Base-by-base conservation (phyloP, 2,797 vertebrate genomes). In the Brotula barbata region DNA sequence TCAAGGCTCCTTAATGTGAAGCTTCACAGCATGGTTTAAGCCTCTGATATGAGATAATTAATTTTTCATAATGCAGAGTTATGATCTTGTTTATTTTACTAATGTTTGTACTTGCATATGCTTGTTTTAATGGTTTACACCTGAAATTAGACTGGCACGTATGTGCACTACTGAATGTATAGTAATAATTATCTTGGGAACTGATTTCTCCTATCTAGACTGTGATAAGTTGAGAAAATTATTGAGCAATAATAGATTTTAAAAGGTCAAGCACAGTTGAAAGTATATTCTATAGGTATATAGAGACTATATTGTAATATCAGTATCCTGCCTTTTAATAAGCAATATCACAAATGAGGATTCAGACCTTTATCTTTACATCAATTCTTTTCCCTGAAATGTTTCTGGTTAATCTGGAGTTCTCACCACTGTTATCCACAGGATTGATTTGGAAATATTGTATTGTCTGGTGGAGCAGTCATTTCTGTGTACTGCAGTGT, bases 191-290 rank as follows among this genome's bases (percentile, higher is more conserved):
- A 39, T 39, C 25, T 23, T 17, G 34, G 45, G 53, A 58, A 34
- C 17, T 13, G 25, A 16, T 25, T 33, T 57, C 40, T 17, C 22
- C 31, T 20, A 42, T 43, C 19, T 45, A 48, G 37, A 14, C 34
- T 36, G 9, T 11, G 34, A 7, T 10, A 36, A 1, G 39, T 22
- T 21, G 6, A 40, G 36, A 19, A 37, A 56, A 20, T 34, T 42
- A 56, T 31, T 3, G 71, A 82, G 85, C 85, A 87, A 88, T 88
- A 88, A 85, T 68, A 75, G 64, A 70, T 69, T 68, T 78, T 8
- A 79, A 70, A 19, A 68, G 60, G 58, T 83, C 20, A 62, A 84
- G 83, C 83, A 87, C 81, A 83, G 62, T 70, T 69, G 6, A 53
- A 64, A 73, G 58, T 70, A 55, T 74, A 75, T 76, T 64, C 74